Conservation (phyloP, 2,797 vertebrate species). For the Periparus ater region DNA sequence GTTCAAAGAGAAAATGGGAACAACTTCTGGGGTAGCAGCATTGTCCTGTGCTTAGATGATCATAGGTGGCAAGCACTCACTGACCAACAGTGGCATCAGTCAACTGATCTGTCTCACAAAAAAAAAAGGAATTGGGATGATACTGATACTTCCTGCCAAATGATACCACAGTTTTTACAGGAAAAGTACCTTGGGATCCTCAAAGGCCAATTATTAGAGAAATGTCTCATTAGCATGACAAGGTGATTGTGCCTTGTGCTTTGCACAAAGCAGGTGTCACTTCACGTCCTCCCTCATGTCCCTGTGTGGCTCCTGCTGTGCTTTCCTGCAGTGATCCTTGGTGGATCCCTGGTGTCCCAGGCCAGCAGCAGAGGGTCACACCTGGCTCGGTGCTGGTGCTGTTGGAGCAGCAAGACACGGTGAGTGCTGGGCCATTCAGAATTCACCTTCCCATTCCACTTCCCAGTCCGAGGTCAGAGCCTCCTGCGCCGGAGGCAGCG, state of each 20-base stretch:
- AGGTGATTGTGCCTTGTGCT: background rate
- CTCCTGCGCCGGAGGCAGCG: background rate
- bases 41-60: background rate
- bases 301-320: background rate
- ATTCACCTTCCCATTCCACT: background rate
- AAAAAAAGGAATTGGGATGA: background rate
- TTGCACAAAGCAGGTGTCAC: background rate
- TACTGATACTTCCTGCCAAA: background rate
- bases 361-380: background rate
- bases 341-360: background rate
- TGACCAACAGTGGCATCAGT: background rate
- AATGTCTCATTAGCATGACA: background rate
- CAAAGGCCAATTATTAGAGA: background rate
- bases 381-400: background rate
- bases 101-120: background rate
- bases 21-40: background rate
- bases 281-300: background rate
- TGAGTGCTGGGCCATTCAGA: background rate
- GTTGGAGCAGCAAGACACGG: accelerated
- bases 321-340: background rate
- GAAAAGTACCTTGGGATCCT: background rate
- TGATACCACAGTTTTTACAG: background rate
- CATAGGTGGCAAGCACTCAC: background rate
- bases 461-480: background rate
- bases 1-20: background rate